Base-by-base conservation (phyloP, 2,797 vertebrate species). In the Iguana delicatissima region DNA sequence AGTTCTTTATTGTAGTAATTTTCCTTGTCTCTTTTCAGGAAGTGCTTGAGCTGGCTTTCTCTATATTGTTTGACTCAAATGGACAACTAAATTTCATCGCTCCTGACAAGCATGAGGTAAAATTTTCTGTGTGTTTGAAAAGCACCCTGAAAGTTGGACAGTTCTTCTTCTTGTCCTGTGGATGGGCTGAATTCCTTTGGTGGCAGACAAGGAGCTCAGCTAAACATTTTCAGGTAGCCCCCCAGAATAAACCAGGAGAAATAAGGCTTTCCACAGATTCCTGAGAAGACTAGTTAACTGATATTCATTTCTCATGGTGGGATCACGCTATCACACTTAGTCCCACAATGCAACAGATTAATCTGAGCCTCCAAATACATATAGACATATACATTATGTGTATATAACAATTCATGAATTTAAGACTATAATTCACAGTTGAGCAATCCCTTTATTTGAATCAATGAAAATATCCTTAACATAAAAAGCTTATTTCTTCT, bases 81-180 rank as follows among this genome's bases (percentile, higher is more conserved):
- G 99, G 99, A 96, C 99, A 99, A 87, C 93, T 99, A 97, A 99
- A 99, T 98, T 99, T 99, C 96, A 99, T 99, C 16, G 99, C 99
- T 97, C 99, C 99, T 89, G 99, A 99, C 96, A 99, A 99, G 95
- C 98, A 99, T 24, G 99, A 99, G 98, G 99, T 99, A 97, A 98
- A 97, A 92, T 42, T 81, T 14, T 76, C 6, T 35, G 2, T 69
- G 1, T 76, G 8, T 57, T 69, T 6, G 69, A 38, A 24, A 35
- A n/a, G 35, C 10, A 22, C 7, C 50, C 26, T 14, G 67, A 9
- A 26, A 29, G 12, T 35, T 3, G 24, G 62, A 38, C 3, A 77
- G 8, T 26, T 62, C 5, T 84, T 69, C 20, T 55, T 2, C 16
- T 12, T 59, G 18, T 69, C 6, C 52, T 35, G 7, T 64, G 22